Conservation (phyloP, 2,797 vertebrate species). For the Dryobates pubescens region DNA sequence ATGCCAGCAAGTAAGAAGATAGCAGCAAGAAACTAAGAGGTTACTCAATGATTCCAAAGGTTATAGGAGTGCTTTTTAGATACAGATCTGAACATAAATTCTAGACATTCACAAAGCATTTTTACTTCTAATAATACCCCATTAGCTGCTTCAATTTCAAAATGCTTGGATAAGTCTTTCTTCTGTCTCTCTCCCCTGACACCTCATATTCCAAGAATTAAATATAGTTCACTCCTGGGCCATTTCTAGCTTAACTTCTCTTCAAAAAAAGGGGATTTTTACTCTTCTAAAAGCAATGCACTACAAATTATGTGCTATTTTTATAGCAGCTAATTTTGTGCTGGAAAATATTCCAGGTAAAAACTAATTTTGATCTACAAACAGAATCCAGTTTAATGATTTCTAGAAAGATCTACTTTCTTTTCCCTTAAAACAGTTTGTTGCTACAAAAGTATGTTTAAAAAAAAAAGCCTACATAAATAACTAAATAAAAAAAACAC, state of each 20-base stretch:
- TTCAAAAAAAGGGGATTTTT: slow-evolving; percentile 8
- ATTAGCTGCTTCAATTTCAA: slow-evolving; percentile 51
- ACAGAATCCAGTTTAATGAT: background rate
- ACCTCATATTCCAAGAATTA: slow-evolving; percentile 23
- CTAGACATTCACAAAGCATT: slow-evolving; percentile 49
- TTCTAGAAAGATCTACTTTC: background rate
- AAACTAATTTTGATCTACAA: background rate
- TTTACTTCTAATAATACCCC: slow-evolving; percentile 52
- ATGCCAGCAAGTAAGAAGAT: slow-evolving; percentile 41
- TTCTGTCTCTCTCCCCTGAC: background rate
- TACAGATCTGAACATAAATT: slow-evolving; percentile 54
- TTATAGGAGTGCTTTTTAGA: slow-evolving; percentile 43
- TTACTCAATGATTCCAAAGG: slow-evolving; percentile 61
- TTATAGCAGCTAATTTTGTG: slow-evolving; percentile 4
- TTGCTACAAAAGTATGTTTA: background rate
- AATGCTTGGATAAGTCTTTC: slow-evolving; percentile 4
- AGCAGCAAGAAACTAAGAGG: slow-evolving; percentile 30
- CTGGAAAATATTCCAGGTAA: background rate
- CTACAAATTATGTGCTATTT: background rate
- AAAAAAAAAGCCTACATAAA: background rate
- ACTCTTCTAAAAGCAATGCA: background rate
- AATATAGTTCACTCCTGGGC: slow-evolving; percentile 5
- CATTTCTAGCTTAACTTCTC: background rate
- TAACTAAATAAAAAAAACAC: background rate
- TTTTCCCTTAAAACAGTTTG: background rate